Conservation (phyloP, 53 echinoderm and acorn worm genomes). For the Astropecten irregularis region DNA sequence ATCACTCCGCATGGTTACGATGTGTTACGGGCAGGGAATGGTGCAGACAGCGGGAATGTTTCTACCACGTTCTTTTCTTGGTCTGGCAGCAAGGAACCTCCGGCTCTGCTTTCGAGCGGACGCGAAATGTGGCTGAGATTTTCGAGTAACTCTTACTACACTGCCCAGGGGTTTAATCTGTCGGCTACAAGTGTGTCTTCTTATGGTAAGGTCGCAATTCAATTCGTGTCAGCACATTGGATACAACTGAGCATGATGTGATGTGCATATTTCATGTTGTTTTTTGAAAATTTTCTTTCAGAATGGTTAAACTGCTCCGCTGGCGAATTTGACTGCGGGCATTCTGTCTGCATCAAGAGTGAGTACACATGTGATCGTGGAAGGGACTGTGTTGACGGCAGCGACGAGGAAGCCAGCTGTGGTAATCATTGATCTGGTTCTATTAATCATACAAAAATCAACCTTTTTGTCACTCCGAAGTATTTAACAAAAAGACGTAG, state of each 20-base stretch:
- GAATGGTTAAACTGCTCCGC: not conserved
- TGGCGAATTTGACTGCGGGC: not conserved
- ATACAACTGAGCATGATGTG: not conserved
- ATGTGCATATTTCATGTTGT: not conserved
- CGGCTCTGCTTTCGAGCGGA: not conserved
- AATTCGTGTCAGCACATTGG: not conserved
- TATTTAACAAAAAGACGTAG: too few species aligned
- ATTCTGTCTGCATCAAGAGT: not conserved
- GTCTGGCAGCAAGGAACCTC: not conserved
- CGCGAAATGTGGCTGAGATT: conserved; percentile 11
- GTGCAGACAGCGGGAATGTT: not conserved
- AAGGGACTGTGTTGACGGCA: not conserved
- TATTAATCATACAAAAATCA: not conserved
- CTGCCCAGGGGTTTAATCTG: not conserved
- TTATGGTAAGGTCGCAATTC: not conserved
- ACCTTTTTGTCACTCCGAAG: not conserved
- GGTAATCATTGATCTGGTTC: not conserved
- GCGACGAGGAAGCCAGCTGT: not conserved
- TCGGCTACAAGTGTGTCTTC: not conserved
- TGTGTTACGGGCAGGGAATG: not conserved
- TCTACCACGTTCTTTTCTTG: not conserved
- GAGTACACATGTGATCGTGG: not conserved
- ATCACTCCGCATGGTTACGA: not conserved
- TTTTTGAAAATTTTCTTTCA: not conserved
- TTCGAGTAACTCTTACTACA: not conserved